A percentile compares a stretch with the other conserved stretches of the same genome.
Conservation (phyloP, 2,113 vertebrate species). For the Aegotheles bennettii region DNA sequence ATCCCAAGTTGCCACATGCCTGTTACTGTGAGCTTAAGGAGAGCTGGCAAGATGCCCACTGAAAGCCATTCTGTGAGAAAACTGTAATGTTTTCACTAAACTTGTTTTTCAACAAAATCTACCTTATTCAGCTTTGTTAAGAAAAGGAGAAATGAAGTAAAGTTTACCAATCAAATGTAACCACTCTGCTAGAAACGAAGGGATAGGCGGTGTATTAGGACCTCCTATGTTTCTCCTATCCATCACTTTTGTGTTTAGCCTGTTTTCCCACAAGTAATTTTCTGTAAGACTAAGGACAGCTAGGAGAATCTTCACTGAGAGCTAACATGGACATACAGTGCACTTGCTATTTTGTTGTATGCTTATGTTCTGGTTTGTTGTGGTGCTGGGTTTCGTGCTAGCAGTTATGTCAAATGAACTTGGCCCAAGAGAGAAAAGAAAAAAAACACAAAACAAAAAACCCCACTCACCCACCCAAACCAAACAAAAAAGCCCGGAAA, state of each 20-base stretch:
- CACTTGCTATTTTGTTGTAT: background rate
- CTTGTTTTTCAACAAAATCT: background rate
- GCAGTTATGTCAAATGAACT: background rate
- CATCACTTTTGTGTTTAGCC: background rate
- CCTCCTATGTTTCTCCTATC: background rate
- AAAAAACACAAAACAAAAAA: background rate
- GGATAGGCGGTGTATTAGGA: background rate
- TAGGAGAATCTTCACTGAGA: background rate
- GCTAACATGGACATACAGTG: rapidly evolving
- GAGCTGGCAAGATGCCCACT: background rate
- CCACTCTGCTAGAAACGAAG: background rate
- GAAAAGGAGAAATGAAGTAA: background rate
- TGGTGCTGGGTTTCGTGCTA: background rate
- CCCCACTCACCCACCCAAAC: background rate
- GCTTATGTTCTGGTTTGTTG: background rate
- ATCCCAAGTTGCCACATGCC: background rate
- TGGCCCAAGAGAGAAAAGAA: background rate
- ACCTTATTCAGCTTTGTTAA: background rate
- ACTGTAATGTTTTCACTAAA: background rate
- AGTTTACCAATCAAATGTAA: background rate
- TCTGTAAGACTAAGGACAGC: background rate
- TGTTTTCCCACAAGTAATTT: background rate
- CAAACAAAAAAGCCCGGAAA: background rate
- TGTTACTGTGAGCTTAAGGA: background rate
- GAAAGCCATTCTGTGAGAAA: background rate